Base-by-base conservation (phyloP, 2,888 invertebrate genomes). In the Drosophila demipolita region DNA sequence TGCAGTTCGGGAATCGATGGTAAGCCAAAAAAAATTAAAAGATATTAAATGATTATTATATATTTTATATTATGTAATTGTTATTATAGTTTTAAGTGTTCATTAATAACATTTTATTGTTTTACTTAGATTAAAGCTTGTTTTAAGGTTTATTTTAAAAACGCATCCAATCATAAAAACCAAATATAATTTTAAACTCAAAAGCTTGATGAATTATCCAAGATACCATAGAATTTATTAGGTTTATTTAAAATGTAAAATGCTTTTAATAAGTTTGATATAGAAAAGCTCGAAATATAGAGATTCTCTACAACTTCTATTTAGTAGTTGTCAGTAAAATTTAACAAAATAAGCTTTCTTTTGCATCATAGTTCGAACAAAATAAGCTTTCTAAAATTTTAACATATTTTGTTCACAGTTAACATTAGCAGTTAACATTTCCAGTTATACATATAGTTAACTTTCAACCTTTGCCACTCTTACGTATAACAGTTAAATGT, bases 401-500 rank as follows among this genome's bases (percentile, higher is more conserved):
- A 36, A 2, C n/a, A 33, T 15, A 20, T 1, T 29, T 15, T 40
- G 4, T n/a, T 9, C 5, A 29, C n/a, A 38, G 20, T 17, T 40
- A 57, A 29, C 29, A 38, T 40, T 33, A 9, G 20, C 20, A 40
- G 20, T 26, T 36, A 54, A 23, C 23, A 23, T 36, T 38, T 15
- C 20, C 23, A 36, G n/a, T 64, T 20, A 36, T 11, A 36, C 29
- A 6, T 2, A 7, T 6, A 12, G 36, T 53, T 49, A 36, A 57
- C 57, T 49, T 45, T 20, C 7, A 12, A 26, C 33, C 29, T 29
- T n/a, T 53, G 9, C 26, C 29, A 54, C 50, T 52, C 20, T 23
- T 7, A 1, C 20, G 49, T 68, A 73, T 76, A 73, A 76, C 78
- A 78, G 78, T 63, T 35, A 1, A 0, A 17, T 2, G 9, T 1